phyloP scores from a whole-genome alignment of 2,113 vertebrate genomes.

The Calyptommatus sinebrachiatus region DNA sequence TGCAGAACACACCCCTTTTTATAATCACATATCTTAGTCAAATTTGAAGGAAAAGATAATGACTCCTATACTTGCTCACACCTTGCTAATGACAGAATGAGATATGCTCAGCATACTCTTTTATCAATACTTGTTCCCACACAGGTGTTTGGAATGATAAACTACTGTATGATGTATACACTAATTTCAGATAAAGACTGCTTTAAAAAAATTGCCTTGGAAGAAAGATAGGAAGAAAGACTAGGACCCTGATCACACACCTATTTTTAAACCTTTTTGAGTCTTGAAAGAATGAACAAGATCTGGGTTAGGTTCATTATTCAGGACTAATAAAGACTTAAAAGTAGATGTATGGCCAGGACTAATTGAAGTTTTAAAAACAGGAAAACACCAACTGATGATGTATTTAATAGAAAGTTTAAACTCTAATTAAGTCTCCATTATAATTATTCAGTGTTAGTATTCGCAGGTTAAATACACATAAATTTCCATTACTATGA shows the following conservation, averaged over 20 bases:
- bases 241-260: no score
- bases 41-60: conserved; percentile 60
- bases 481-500: conserved; percentile 5
- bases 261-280: no score
- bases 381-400: background rate
- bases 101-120: conserved; percentile 44
- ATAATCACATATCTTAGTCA: conserved; percentile 74
- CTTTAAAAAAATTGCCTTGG: background rate
- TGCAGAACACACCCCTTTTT: conserved; percentile 61
- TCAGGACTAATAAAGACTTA: no score
- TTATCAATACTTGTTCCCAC: conserved; percentile 56
- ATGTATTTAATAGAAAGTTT: background rate
- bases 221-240: background rate
- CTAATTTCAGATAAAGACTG: conserved; percentile 58
- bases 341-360: no score
- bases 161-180: conserved; percentile 67
- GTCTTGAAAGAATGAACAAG: no score
- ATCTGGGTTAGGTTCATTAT: no score
- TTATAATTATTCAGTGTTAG: background rate
- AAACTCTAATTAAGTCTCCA: background rate
- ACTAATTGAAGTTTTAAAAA: background rate
- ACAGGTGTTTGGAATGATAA: conserved; percentile 70
- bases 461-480: background rate
- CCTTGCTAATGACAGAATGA: conserved; percentile 61
- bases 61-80: conserved; percentile 55